These are phyloP conservation scores for Amazonetta brasiliensis DNA, from an alignment of 2,797 vertebrate genomes.

Conservation along the genomic window DNA sequence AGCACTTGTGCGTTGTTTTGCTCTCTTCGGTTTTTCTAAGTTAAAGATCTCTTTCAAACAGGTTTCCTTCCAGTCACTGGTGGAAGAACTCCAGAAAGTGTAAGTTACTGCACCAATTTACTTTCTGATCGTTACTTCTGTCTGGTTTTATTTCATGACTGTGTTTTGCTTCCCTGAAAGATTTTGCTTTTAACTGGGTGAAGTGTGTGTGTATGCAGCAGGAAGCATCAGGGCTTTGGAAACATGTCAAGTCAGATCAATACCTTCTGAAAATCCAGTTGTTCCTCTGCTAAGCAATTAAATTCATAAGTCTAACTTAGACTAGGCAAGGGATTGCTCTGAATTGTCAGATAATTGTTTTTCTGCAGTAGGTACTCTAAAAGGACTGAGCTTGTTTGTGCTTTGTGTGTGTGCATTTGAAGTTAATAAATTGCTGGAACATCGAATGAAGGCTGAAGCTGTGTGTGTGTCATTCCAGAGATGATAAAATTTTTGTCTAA, in stretches of 20 bases:
- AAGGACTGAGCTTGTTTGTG: neutral
- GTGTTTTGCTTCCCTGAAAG: neutral
- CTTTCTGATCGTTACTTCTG: neutral
- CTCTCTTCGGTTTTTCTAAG: neutral
- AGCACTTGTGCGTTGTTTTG: neutral
- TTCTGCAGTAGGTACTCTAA: neutral
- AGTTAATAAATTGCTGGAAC: neutral
- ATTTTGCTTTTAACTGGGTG: neutral
- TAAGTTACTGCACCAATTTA: conserved; percentile 78
- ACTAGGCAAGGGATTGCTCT: neutral
- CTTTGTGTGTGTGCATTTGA: neutral
- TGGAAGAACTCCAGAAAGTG: conserved; percentile 91
- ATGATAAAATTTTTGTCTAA: neutral
- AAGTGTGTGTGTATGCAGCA: neutral
- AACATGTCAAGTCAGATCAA: neutral
- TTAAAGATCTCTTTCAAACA: conserved; percentile 55
- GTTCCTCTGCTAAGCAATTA: neutral
- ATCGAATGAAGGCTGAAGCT: neutral
- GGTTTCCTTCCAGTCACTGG: conserved; percentile 84
- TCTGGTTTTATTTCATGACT: neutral
- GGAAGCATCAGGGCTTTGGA: neutral
- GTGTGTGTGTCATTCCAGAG: neutral
- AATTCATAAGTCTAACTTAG: neutral
- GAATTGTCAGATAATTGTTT: neutral
- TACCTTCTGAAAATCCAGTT: neutral